Base-by-base conservation (phyloP, 2,797 vertebrate species). In the Typhlichthys subterraneus region DNA sequence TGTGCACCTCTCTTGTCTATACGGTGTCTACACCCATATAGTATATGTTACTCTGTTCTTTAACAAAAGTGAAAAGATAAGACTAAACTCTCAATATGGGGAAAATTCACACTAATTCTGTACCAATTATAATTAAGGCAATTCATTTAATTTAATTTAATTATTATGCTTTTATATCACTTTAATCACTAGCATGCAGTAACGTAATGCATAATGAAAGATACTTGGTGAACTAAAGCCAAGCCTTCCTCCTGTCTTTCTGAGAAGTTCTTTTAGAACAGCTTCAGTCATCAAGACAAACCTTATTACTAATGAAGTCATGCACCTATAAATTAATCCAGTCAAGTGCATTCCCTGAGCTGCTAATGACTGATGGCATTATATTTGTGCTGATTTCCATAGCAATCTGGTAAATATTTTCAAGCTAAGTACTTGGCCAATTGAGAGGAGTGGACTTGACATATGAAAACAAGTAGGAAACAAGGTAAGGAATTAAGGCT, bases 361-460 rank as follows among this genome's bases (percentile, higher is more conserved):
- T 64, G 50, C 53, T 63, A 55, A 61, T 77, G 70, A 83, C 62
- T 74, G 69, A 79, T 42, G 33, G 57, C 67, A 45, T 72, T 75
- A 70, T 79, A 63, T 82, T 78, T 77, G 59, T 75, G 67, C 69
- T 50, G 54, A 77, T 88, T 78, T 77, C 82, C 76, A 84, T 82
- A 68, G 77, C 45, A 69, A 80, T 81, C 47, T n/a, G 45, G 54
- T 74, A 67, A 85, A 87, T 77, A 82, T 67, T 69, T 69, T 73
- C 29, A 71, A 15, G 23, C 38, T 42, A 56, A 68, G 67, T n/a
- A 17, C 51, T 70, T 55, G 53, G 68, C 59, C 57, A 66, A 56
- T 53, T 68, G 59, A 57, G 48, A 59, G 69, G 70, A 66, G 70
- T 15, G 61, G 29, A 48, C 73, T 62, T 57, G 60, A 75, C 61